Percentiles rank a stretch among this genome's conserved stretches.
Conservation (phyloP, 1,140 invertebrate species). For the Zaprionus inermis region DNA sequence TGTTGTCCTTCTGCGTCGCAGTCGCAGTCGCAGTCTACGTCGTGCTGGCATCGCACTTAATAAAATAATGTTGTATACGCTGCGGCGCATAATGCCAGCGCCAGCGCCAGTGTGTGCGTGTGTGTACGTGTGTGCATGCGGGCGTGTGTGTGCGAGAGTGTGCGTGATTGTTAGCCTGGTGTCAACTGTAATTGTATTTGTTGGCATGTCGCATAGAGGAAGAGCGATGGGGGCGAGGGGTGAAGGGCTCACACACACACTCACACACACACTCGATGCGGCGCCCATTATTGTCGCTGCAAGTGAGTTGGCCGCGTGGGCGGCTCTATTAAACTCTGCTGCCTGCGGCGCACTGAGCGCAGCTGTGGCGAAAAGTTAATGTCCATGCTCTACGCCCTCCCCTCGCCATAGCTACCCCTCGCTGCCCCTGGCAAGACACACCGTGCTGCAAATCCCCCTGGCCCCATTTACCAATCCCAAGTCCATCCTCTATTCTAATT, state of each 20-base stretch:
- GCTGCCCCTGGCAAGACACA: background rate
- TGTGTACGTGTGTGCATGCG: constrained; percentile 12
- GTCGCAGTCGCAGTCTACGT: background rate
- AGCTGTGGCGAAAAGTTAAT: constrained; percentile 67
- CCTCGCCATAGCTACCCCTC: background rate
- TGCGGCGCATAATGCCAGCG: constrained; percentile 65
- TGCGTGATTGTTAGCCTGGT: constrained; percentile 34
- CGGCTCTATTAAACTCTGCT: constrained; percentile 73
- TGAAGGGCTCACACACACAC: too few relatives aligned
- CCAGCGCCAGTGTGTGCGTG: constrained; percentile 16
- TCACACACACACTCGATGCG: constrained; percentile 21
- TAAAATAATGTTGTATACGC: constrained; percentile 75
- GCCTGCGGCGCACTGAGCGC: constrained; percentile 50
- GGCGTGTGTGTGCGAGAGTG: constrained; percentile 13
- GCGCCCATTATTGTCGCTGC: constrained; percentile 36
- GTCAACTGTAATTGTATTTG: constrained; percentile 55
- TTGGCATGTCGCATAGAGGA: constrained; percentile 16
- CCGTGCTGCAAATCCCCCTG: background rate
- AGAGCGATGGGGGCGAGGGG: too few relatives aligned
- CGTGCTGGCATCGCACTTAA: constrained; percentile 55
- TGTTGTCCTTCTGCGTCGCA: constrained; percentile 37
- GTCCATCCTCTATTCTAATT: constrained; percentile 19
- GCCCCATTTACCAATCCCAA: constrained; percentile 2
- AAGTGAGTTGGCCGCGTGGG: constrained; percentile 56
- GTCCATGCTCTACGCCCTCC: constrained; percentile 29